Evolutionary conservation across 2,888 invertebrate genomes (phyloP), one percentile per base, ranked within the genome.

Genomic region (Nomada goodeniana): DNA sequence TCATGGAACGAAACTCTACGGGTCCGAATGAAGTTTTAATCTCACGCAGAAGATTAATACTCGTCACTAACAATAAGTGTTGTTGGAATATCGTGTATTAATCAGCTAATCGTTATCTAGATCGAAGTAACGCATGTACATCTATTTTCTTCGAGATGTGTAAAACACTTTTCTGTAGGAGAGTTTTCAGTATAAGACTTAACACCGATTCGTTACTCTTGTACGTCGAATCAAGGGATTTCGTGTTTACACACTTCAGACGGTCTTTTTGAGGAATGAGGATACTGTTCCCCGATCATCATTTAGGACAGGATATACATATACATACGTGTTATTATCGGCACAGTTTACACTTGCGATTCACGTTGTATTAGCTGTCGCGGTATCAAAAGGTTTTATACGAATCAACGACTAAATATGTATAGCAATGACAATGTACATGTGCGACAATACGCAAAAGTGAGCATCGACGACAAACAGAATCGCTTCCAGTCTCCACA

Each of bases 361-460:
- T 77, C 64, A 64, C 60, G 63, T 83, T 74, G 83, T 67, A 73
- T 80, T 70, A 76, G 72, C 74, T 80, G 85, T 71, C 76, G 64
- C 81, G 85, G 80, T 87, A 87, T 87, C 87, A 87, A 87, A 87
- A 87, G 77, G 83, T 68, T 80, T 84, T 80, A 87, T 75, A 87
- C 69, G 80, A 83, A 82, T 82, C 82, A 82, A 78, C 83, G 79
- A 74, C 82, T 80, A 82, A 77, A 60, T 84, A 78, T 47, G 13
- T 74, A 68, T 87, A 85, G 86, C 80, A 74, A 87, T 87, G 87
- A 87, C 64, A 87, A 86, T 87, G 78, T 87, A 87, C 87, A 87
- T 78, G 83, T 87, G 87, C 86, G 77, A 78, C 68, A 71, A 77
- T 86, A 86, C 84, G 72, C 76, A 85, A 71, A 76, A 83, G 77